These are phyloP conservation scores for Morus bassanus DNA, from an alignment of 2,797 vertebrate species.

Conservation along the genomic window DNA sequence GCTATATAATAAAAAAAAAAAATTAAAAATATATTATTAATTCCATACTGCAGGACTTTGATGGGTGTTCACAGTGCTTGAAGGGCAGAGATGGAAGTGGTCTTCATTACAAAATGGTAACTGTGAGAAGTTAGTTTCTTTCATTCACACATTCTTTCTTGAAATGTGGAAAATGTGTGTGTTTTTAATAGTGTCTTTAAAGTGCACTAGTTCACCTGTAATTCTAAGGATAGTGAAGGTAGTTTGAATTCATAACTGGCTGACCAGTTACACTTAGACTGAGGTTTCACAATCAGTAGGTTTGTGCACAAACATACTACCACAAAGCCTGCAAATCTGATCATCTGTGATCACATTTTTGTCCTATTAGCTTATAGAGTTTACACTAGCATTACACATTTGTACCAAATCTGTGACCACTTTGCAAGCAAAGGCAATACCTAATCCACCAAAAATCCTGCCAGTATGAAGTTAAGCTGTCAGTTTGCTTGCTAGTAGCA, in stretches of 20 bases:
- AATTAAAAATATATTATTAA: background rate
- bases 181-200: background rate
- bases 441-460: background rate
- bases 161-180: no score
- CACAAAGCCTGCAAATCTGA: background rate
- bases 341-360: background rate
- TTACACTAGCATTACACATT: background rate
- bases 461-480: background rate
- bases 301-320: background rate
- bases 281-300: background rate
- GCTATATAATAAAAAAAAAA: background rate
- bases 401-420: background rate
- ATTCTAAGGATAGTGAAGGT: background rate
- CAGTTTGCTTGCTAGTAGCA: background rate
- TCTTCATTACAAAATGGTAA: background rate
- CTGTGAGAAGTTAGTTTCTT: background rate
- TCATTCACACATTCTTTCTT: background rate
- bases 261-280: background rate
- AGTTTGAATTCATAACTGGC: background rate
- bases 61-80: background rate
- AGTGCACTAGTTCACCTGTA: background rate
- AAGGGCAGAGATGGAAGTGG: background rate
- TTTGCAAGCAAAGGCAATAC: background rate
- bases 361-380: background rate
- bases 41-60: background rate